Base-by-base conservation (phyloP, 2,113 vertebrate genomes). In the Zonotrichia leucophrys region DNA sequence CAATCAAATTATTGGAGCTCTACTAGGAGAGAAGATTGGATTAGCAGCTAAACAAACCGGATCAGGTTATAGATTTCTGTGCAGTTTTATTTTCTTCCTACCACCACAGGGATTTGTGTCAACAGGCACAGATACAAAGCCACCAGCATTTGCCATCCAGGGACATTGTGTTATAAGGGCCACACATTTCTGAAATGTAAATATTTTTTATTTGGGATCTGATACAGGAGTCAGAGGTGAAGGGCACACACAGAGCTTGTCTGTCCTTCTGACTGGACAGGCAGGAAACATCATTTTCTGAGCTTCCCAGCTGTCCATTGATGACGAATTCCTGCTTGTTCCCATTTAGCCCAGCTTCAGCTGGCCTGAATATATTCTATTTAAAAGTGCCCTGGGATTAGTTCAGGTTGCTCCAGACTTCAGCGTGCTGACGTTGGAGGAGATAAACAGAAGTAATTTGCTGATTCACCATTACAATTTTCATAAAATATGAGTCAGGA, bases 401-500 rank as follows among this genome's bases (percentile, higher is more conserved):
- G 90, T 95, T 92, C 92, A 87, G 73, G 89, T 79, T 89, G 90
- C 92, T 96, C 95, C 96, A 96, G 94, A 96, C 93, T 92, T 89
- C 83, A 50, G 60, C 0, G 15, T 89, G 88, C 89, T 95, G 95
- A 97, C 76, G 88, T 93, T 31, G 83, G 77, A 96, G 88, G 90
- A 90, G 76, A 94, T 79, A 68, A 96, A 90, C 94, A 97, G 85
- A 37, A 87, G 95, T 70, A 67, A 94, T 97, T 95, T 97, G 93
- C 94, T 97, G 96, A 97, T 86, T 96, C 96, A 97, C 94, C 31
- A 33, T 60, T 92, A 75, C 53, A 41, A 90, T 96, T 95, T 95
- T 68, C 94, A 95, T 96, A 89, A 96, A 96, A 95, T 89, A 79
- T 95, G 95, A 96, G 69, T 95, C 96, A 96, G 96, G 95, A 31